Evolutionary conservation across 2,888 invertebrate genomes (phyloP), one percentile per base, ranked within the genome.

Genomic region (Stictocephala bisonia): DNA sequence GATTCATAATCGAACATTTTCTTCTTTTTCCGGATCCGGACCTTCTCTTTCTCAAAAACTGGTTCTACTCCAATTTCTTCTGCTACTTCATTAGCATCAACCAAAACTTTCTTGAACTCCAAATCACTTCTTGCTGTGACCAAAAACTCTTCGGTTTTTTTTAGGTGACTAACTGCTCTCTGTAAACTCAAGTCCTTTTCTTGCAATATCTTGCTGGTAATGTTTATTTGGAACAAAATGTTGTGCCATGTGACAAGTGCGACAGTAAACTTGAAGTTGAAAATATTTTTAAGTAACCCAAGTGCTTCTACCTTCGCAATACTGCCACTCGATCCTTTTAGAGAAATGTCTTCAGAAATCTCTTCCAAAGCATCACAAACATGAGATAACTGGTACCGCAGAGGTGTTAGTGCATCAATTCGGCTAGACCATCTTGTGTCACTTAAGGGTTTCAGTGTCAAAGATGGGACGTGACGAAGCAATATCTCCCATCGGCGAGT

Each of bases 351-450:
- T 51, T 51, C 51, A n/a, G n/a, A n/a, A n/a, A n/a, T n/a, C n/a
- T n/a, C n/a, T n/a, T n/a, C n/a, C n/a, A n/a, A n/a, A n/a, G n/a
- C n/a, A n/a, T n/a, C n/a, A n/a, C n/a, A n/a, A n/a, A n/a, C 18
- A 51, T 24, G 20, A 51, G n/a, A 24, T 18, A 51, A 20, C 24
- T 51, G 51, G 20, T 51, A 51, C 6, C 51, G 18, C 11, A 51
- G 51, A 51, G 51, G 51, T 22, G 20, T n/a, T 20, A 51, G 24
- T 20, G 51, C 22, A 51, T 51, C 51, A 13, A 51, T 13, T 51
- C 51, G n/a, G 13, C 51, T 51, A 9, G n/a, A n/a, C 51, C 51
- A 51, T 22, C 51, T 56, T 51, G 51, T 20, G 51, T 51, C 51
- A 51, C 51, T 51, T 6, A 51, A 13, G 3, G 51, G 53, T 53